phyloP scores from a whole-genome alignment of 1,140 invertebrate species.

The Pachyrhynchus sulphureomaculatus region DNA sequence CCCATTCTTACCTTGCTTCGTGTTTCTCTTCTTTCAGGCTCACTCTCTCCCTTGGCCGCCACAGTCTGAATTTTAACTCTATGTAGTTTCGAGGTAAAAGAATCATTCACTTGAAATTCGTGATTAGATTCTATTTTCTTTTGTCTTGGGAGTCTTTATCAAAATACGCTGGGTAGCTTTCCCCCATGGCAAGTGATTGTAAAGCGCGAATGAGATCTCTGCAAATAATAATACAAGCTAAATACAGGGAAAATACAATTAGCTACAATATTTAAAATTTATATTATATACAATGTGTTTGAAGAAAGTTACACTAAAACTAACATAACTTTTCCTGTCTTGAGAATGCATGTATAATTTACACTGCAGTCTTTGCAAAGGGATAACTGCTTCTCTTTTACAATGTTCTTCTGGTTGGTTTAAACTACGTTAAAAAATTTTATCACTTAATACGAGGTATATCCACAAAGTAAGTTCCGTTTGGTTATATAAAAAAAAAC shows the following conservation, averaged over 20 bases:
- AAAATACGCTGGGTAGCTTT: slow-evolving; percentile 96
- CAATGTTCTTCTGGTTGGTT: no score
- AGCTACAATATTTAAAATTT: background rate
- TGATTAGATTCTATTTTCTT: slow-evolving; percentile 93
- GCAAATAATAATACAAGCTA: slow-evolving; percentile 1
- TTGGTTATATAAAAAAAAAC: no score
- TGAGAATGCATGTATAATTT: no score
- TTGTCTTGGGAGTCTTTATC: slow-evolving; percentile 90
- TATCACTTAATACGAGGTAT: no score
- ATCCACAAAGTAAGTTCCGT: no score
- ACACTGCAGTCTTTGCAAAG: no score
- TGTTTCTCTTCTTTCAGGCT: slow-evolving; percentile 97
- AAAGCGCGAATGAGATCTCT: slow-evolving; percentile 74
- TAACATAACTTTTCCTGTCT: no score
- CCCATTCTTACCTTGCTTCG: slow-evolving; percentile 85
- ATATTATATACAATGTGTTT: background rate
- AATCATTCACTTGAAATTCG: slow-evolving; percentile 95
- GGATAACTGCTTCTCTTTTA: no score
- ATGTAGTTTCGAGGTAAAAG: slow-evolving; percentile 96
- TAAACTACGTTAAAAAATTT: no score
- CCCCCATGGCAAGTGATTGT: slow-evolving; percentile 95
- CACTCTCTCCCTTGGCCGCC: slow-evolving; percentile 96
- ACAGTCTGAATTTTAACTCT: slow-evolving; percentile 93
- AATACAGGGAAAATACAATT: no score
- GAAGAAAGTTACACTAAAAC: slow-evolving; percentile 30